Base-by-base conservation (phyloP, 2,888 invertebrate species). In the Poecilobothrus nobilitatus region DNA sequence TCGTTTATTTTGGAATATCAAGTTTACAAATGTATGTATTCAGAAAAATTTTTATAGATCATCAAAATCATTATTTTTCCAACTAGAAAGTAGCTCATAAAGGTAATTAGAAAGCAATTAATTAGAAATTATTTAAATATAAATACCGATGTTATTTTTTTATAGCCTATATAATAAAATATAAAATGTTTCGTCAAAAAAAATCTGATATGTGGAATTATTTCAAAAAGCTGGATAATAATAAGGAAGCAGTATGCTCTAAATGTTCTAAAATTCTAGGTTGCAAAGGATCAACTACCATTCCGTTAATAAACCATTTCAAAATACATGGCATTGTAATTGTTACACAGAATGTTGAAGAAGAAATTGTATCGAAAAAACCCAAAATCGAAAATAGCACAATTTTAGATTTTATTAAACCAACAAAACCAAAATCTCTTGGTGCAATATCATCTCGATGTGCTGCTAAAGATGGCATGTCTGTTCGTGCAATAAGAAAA, bases 401-500 rank as follows among this genome's bases (percentile, higher is more conserved):
- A 63, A 63, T 63, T 63, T 63, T 63, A 63, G 63, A 63, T 63
- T 63, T 63, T 63, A 63, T 63, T 63, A 63, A 63, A 27, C 27
- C 27, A 33, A 27, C 27, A 63, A 63, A 63, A 63, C 63, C 63
- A 63, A 10, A 37, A 37, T 37, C 37, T 37, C 8, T 37, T 37
- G 37, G 37, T 37, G 37, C 37, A 37, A 63, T 27, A 63, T 63
- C 27, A 63, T 63, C 22, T 22, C 27, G 27, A 63, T 63, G 33
- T 63, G 62, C 34, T 27, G 61, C 66, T 62, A 61, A 67, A 67
- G 66, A 33, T 61, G 67, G 63, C 34, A 67, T 67, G 62, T 67
- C 62, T 34, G 33, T 34, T 67, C 67, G 67, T 67, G 62, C 63
- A 67, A 62, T 67, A 34, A 67, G 67, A 63, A 64, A 64, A 33